Base-by-base conservation (phyloP, 2,888 invertebrate species). In the Metalampra italica region DNA sequence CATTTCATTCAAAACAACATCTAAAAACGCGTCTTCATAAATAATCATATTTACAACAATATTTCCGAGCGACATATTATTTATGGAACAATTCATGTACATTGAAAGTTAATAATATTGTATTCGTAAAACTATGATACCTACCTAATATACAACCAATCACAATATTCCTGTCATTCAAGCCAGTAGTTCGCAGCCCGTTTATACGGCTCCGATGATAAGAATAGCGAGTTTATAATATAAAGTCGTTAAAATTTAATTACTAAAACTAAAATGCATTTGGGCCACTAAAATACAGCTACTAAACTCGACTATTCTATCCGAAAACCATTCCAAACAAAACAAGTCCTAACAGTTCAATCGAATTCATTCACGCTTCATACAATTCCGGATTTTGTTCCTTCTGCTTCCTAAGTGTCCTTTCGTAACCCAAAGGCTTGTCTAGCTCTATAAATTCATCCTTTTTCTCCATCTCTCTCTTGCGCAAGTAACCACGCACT, bases 381-480 rank as follows among this genome's bases (percentile, higher is more conserved):
- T 82, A 85, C 56, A 87, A 64, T 5, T 84, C 69, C 5, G 86
- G 86, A 39, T 81, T 57, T n/a, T 71, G 46, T 43, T 78, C 76
- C 43, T 22, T 78, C 38, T 75, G 54, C 36, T 58, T 72, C 34
- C 73, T 48, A 7, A 84, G 46, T 3, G 67, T 13, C 1, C 62
- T 74, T 54, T 82, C 70, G 55, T 87, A 87, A 0, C 88, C 88
- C 1, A 71, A 59, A 0, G 78, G 68, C 36, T 57, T 68, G 40
- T 86, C 84, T 0, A 70, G 12, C 0, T 73, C 70, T 1, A 43
- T 57, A 29, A 15, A 50, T 12, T 40, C 41, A 0, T 46, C 39
- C 7, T 9, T 47, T 15, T 52, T 46, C 11, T 47, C 51, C 3
- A 52, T 47, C 0, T 71, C 61, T 3, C 56, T 46, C 15, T 66